phyloP scores from a whole-genome alignment of 2,797 vertebrate species.

The Leucoraja ocellata region DNA sequence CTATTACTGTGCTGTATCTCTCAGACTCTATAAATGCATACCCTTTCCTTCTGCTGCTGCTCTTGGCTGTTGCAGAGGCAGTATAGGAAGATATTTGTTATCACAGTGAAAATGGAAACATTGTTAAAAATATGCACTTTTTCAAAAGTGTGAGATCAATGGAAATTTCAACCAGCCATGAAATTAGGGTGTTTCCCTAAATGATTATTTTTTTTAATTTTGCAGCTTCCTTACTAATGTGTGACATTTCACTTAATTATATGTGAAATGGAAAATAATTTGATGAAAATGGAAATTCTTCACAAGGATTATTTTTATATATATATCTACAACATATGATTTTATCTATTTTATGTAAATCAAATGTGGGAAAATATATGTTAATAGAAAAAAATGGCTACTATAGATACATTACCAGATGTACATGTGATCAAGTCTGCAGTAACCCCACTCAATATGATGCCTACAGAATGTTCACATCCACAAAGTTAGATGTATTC shows the following conservation, averaged over 20 bases:
- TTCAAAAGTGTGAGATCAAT: background rate
- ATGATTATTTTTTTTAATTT: slow-evolving; percentile 5
- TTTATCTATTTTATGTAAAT: background rate
- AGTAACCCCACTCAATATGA: background rate
- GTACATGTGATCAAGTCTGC: background rate
- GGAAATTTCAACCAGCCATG: slow-evolving; percentile 15
- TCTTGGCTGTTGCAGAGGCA: background rate
- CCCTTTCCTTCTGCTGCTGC: background rate
- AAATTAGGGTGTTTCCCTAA: slow-evolving; percentile 8
- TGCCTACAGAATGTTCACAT: background rate
- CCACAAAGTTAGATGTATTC: background rate
- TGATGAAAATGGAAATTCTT: background rate
- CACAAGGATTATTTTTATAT: background rate
- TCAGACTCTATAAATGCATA: background rate
- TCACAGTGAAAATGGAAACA: background rate
- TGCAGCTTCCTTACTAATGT: background rate
- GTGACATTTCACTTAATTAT: background rate
- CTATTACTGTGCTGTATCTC: no score
- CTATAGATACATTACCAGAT: background rate
- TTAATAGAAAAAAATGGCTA: background rate
- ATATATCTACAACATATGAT: background rate
- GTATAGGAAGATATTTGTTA: background rate
- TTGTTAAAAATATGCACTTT: background rate
- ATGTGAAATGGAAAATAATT: slow-evolving; percentile 13
- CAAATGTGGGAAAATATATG: background rate